Percentiles rank a stretch among this genome's conserved stretches.
These are phyloP conservation scores for Eupelmus urozonus DNA, from an alignment of 2,888 invertebrate genomes.

Conservation along the genomic window DNA sequence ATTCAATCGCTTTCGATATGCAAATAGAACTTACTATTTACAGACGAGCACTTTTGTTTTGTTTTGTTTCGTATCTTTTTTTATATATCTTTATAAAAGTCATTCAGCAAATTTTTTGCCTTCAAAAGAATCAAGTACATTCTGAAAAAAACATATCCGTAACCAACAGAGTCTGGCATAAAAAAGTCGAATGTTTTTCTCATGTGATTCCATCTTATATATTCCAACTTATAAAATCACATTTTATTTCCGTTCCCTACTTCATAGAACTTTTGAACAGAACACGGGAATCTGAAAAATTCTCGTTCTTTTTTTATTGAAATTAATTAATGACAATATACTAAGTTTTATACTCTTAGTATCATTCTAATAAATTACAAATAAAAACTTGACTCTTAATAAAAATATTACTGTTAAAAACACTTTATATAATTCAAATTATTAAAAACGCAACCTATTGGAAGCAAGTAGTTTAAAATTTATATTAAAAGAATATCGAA, in stretches of 20 bases:
- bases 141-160: conserved; percentile 56
- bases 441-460: conserved; percentile 4
- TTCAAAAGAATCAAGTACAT: conserved; percentile 41
- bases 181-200: conserved; percentile 15
- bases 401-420: conserved; percentile 12
- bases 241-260: neutral
- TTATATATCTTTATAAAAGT: conserved; percentile 52
- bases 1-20: conserved; percentile 58
- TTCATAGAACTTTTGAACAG: conserved; percentile 1
- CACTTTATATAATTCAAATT: neutral
- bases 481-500: conserved; percentile 38
- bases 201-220: conserved; percentile 1
- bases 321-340: neutral
- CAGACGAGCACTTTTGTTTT: conserved; percentile 50
- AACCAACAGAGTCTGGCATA: conserved; percentile 60
- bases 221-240: conserved; percentile 16
- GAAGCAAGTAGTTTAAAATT: conserved; percentile 24
- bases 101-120: conserved; percentile 28
- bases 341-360: neutral
- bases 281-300: conserved; percentile 7
- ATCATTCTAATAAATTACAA: neutral
- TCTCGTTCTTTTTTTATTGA: neutral
- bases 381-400: neutral
- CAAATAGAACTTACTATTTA: conserved; percentile 58
- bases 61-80: conserved; percentile 20